A percentile compares a stretch with the other conserved stretches of the same genome.
Evolutionary conservation across 2,888 invertebrate species (phyloP).

Genomic region (Ophion ventricosus): DNA sequence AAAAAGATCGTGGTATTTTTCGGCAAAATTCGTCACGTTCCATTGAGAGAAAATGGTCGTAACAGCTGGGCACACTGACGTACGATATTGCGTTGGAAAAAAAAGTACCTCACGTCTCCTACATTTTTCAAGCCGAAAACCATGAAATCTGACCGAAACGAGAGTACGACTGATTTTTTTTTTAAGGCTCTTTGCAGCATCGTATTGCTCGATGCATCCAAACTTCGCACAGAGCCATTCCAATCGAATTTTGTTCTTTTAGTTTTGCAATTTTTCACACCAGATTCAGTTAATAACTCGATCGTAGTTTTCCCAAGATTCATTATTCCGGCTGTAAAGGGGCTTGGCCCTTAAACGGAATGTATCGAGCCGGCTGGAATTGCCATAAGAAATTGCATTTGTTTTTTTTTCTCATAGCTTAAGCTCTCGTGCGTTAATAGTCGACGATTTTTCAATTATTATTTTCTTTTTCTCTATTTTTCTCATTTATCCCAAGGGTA

Average conservation of each 20-base stretch:
- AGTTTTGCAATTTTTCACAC: background rate
- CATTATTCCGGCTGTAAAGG: too few relatives aligned
- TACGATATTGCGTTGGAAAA: constrained; percentile 57
- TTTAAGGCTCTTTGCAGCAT: constrained; percentile 12
- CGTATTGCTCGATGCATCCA: constrained; percentile 12
- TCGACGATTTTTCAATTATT: too few relatives aligned
- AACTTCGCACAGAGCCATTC: constrained; percentile 3
- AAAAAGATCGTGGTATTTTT: background rate
- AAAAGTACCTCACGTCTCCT: constrained; percentile 38
- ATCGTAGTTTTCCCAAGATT: too few relatives aligned
- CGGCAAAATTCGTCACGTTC: background rate
- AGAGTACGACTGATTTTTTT: background rate
- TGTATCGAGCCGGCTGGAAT: too few relatives aligned
- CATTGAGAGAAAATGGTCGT: constrained; percentile 30
- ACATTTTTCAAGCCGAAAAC: background rate
- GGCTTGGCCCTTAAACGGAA: too few relatives aligned
- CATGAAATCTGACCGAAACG: background rate
- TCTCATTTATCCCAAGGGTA: too few relatives aligned
- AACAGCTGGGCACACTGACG: constrained; percentile 58
- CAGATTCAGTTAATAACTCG: background rate
- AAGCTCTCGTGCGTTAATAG: too few relatives aligned
- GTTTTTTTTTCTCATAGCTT: too few relatives aligned
- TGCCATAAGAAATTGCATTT: too few relatives aligned
- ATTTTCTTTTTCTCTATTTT: too few relatives aligned
- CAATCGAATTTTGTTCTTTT: background rate